Percentiles rank a stretch among this genome's conserved stretches.
Conservation (phyloP, 2,888 invertebrate genomes). For the Megalurothrips usitatus region DNA sequence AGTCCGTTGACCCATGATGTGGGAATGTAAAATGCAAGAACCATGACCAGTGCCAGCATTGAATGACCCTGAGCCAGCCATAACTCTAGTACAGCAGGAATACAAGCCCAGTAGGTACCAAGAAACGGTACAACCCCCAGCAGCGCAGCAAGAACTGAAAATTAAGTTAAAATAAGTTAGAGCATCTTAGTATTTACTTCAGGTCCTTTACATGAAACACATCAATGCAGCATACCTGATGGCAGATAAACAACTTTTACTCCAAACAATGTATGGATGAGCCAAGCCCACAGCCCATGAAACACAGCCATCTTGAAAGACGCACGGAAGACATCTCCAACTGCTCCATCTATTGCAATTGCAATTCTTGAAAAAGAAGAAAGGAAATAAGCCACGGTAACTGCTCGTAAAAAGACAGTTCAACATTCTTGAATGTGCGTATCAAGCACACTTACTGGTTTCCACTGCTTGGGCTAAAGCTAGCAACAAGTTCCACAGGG, state of each 20-base stretch:
- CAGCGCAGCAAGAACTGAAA: conserved; percentile 78
- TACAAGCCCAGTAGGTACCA: conserved; percentile 91
- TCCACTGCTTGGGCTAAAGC: conserved; percentile 73
- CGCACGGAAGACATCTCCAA: conserved; percentile 91
- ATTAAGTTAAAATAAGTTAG: conserved; percentile 14
- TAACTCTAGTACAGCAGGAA: conserved; percentile 91
- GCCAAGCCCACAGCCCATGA: conserved; percentile 97
- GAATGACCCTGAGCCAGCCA: conserved; percentile 88
- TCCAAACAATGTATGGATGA: conserved; percentile 91
- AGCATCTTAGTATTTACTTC: too few relatives aligned
- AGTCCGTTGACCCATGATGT: conserved; percentile 89
- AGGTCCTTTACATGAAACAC: conserved; percentile 7
- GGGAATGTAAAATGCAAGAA: conserved; percentile 82
- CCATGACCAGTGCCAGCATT: conserved; percentile 72
- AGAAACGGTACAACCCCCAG: conserved; percentile 94
- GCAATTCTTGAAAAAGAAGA: conserved; percentile 59
- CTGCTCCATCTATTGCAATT: conserved; percentile 76
- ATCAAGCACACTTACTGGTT: conserved; percentile 44
- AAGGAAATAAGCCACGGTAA: conserved; percentile 22
- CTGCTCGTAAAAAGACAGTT: neutral
- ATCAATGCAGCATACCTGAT: conserved; percentile 58
- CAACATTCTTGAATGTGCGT: neutral
- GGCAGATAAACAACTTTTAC: conserved; percentile 94
- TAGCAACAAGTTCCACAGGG: conserved; percentile 82
- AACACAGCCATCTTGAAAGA: conserved; percentile 96